These are phyloP conservation scores for Carlito syrichta DNA, from an alignment of 2,113 vertebrate genomes.

Conservation along the genomic window DNA sequence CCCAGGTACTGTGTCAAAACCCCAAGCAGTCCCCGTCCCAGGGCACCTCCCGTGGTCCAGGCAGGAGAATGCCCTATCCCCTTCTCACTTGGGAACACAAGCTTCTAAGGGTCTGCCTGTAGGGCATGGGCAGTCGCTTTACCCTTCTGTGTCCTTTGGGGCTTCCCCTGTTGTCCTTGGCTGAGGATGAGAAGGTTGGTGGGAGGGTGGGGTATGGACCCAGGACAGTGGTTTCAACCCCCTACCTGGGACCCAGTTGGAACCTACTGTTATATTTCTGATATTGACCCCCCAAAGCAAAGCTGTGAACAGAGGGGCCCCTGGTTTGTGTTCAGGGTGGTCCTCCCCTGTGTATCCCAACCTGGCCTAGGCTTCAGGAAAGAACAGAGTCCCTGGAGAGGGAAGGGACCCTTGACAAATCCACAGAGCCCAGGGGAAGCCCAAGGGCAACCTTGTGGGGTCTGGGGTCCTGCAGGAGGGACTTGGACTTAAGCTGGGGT, in stretches of 20 bases:
- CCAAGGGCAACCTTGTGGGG: background rate
- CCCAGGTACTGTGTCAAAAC: background rate
- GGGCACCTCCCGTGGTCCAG: background rate
- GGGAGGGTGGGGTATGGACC: too few relatives aligned
- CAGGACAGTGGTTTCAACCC: fast-evolving
- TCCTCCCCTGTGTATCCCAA: background rate
- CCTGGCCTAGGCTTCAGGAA: background rate
- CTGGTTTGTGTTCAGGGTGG: too few relatives aligned
- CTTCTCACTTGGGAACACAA: background rate
- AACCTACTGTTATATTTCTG: fast-evolving
- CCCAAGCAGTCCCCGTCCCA: background rate
- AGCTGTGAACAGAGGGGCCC: background rate
- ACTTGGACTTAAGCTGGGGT: background rate
- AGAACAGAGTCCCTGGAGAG: background rate
- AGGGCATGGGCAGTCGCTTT: background rate
- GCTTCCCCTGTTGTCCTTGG: too few relatives aligned
- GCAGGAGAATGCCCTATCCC: fast-evolving
- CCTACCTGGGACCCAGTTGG: fast-evolving
- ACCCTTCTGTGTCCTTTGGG: background rate
- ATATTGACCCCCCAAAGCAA: background rate
- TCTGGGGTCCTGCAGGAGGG: background rate
- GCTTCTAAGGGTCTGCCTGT: background rate
- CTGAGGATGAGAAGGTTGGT: background rate
- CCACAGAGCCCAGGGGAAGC: background rate
- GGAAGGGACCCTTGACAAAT: background rate